Evolutionary conservation across 2,113 vertebrate genomes (phyloP).

Genomic region (Meles meles): DNA sequence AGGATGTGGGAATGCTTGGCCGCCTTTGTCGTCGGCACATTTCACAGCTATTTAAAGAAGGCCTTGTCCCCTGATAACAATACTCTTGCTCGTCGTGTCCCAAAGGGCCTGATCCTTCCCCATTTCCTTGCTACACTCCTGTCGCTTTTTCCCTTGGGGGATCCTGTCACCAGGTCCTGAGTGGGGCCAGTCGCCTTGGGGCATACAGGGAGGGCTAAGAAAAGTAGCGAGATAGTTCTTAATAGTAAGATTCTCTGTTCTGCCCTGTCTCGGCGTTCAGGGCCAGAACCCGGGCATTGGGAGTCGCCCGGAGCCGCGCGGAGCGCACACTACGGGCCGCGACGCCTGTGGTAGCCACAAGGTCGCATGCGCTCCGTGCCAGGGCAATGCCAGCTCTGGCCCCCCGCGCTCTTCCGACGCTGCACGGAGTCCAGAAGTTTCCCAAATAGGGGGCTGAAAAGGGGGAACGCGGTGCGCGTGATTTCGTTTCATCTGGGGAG

Average conservation of each 20-base stretch:
- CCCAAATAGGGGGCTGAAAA: neutral
- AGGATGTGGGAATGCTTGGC: neutral
- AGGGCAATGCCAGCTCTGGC: neutral
- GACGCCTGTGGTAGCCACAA: neutral
- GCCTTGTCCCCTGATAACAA: neutral
- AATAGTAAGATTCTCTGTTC: neutral
- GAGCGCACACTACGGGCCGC: rapidly evolving
- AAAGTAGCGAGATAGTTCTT: neutral
- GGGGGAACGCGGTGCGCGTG: rapidly evolving
- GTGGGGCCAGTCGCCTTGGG: neutral
- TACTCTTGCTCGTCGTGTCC: neutral
- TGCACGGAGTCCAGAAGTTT: neutral
- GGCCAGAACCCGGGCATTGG: neutral
- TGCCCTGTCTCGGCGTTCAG: neutral
- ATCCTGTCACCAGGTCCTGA: rapidly evolving
- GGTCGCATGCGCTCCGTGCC: rapidly evolving
- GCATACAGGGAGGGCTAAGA: neutral
- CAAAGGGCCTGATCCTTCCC: neutral
- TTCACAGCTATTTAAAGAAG: neutral
- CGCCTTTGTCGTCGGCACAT: neutral
- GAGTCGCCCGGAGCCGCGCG: rapidly evolving
- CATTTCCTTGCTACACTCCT: too few relatives aligned
- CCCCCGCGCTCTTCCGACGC: neutral
- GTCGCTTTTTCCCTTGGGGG: neutral
- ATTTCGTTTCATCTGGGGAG: neutral